A percentile compares a stretch with the other conserved stretches of the same genome.
Evolutionary conservation across 2,797 vertebrate genomes (phyloP).

Genomic region (Pseudochaenichthys georgianus): DNA sequence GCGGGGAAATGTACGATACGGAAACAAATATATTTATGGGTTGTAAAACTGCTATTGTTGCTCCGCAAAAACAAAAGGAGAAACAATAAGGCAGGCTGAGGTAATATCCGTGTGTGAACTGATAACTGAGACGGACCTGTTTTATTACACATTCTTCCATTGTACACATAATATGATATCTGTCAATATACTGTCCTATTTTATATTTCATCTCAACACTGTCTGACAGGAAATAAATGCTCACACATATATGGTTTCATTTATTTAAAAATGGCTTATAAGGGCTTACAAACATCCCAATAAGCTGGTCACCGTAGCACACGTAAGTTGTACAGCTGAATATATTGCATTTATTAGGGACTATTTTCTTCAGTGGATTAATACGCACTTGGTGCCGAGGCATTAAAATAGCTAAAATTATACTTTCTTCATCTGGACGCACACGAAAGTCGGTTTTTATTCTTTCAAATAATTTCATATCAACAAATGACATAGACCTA

Average conservation of each 20-base stretch:
- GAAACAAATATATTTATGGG: neutral
- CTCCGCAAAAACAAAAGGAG: neutral
- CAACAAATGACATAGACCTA: too few species aligned
- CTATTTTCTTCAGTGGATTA: too few species aligned
- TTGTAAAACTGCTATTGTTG: neutral
- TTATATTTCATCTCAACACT: neutral
- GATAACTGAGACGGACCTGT: conserved; percentile 22
- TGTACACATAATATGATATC: neutral
- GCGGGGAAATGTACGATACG: neutral
- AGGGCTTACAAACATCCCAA: neutral
- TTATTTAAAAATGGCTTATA: neutral
- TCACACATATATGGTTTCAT: neutral
- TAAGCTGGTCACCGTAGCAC: too few species aligned
- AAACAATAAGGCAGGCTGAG: conserved; percentile 1
- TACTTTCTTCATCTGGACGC: too few species aligned
- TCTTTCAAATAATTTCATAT: too few species aligned
- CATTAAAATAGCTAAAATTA: too few species aligned
- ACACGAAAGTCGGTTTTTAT: too few species aligned
- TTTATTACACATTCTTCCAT: neutral
- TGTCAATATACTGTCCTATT: neutral
- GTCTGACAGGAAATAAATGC: neutral
- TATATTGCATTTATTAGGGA: too few species aligned
- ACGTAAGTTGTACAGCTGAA: neutral
- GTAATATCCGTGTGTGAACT: conserved; percentile 1
- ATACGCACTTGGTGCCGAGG: too few species aligned